Conservation (phyloP, 2,113 vertebrate genomes). For the Zootoca vivipara region DNA sequence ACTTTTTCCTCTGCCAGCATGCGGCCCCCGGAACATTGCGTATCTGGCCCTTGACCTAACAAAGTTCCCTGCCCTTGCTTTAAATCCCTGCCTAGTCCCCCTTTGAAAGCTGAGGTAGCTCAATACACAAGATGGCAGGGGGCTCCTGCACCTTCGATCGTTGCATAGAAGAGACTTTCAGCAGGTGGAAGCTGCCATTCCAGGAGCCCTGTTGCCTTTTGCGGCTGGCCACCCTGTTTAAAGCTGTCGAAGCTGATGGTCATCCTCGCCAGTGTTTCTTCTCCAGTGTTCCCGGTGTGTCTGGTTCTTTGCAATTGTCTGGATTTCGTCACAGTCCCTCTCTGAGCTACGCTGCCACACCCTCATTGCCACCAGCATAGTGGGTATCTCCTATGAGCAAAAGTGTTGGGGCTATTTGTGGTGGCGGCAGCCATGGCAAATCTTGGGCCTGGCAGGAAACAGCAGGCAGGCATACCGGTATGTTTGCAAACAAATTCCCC, state of each 20-base stretch:
- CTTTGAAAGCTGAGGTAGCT: not conserved
- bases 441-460: not conserved
- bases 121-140: no score
- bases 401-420: not conserved
- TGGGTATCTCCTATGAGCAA: not conserved
- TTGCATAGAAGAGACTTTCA: not conserved
- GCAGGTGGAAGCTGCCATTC: not conserved
- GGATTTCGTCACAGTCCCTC: not conserved
- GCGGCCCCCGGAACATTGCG: no score
- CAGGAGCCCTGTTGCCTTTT: not conserved
- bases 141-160: not conserved
- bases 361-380: no score
- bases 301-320: not conserved
- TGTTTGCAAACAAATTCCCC: slow-evolving; percentile 22
- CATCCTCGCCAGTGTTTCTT: not conserved
- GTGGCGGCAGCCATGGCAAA: not conserved
- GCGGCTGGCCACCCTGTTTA: not conserved
- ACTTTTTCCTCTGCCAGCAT: no score
- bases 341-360: not conserved
- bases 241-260: not conserved
- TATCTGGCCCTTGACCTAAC: no score
- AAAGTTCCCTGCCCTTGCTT: not conserved
- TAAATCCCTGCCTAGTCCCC: not conserved
- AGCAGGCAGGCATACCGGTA: not conserved
- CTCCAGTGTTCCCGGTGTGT: not conserved